Base-by-base conservation (phyloP, 2,113 vertebrate species). In the Seriola dumerili region DNA sequence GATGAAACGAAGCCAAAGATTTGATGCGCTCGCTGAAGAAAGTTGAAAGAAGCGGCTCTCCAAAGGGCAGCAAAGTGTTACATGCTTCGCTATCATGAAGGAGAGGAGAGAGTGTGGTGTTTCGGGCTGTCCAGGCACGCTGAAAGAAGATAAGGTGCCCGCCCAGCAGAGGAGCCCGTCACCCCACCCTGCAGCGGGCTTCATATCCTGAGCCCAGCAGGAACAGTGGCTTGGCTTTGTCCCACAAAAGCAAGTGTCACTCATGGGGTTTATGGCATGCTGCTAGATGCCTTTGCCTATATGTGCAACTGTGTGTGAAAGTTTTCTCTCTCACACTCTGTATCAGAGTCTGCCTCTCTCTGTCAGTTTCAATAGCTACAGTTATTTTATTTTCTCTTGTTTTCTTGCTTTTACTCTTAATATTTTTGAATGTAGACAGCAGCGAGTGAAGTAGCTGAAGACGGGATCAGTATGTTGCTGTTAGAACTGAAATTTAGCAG, bases 161-260 rank as follows among this genome's bases (percentile, higher is more conserved):
- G 40, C 40, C 46, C 32, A 29, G 40, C 66, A 2, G 50, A 72
- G 65, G 58, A 73, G 66, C 38, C 72, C 7, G 75, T 66, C 85
- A 19, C 77, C 64, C 76, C 80, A 54, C 79, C 83, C 58, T 42
- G 69, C 64, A 61, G 66, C 44, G 40, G 79, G 78, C 81, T 91
- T 86, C 76, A 90, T 90, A 88, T 91, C 87, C 83, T 78, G 29
- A 68, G 54, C 86, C 58, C 89, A 89, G 92, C 86, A 71, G 83
- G 84, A 87, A 64, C 64, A 17, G 13, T 4, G 34, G 77, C 78
- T 81, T 69, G 76, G 55, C 84, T 87, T 90, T 85, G 83, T 88
- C 83, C 75, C 69, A 85, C 78, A 69, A 80, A 85, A 76, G 66
- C 79, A 57, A 83, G 83, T 81, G 86, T 88, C 85, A 90, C 69